Evolutionary conservation across 2,888 invertebrate genomes (phyloP).

Genomic region (Melanotus villosus): DNA sequence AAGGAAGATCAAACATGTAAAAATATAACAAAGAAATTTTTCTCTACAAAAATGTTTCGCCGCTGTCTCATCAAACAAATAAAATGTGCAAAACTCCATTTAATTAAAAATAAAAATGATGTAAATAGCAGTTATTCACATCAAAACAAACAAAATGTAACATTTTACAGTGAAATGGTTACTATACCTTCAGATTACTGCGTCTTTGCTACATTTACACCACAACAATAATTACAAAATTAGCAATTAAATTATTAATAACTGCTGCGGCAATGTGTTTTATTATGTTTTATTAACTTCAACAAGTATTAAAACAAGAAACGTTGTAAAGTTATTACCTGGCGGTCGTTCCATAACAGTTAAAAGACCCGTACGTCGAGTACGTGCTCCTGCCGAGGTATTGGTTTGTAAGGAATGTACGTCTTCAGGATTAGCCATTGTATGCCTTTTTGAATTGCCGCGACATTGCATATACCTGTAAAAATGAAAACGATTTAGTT

Average conservation of each 20-base stretch:
- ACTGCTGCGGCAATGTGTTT: no score
- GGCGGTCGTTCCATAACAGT: conserved; percentile 91
- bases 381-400: conserved; percentile 69
- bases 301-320: neutral
- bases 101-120: no score
- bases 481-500: no score
- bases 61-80: no score
- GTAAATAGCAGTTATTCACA: no score
- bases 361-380: conserved; percentile 85
- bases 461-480: conserved; percentile 83
- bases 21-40: no score
- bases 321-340: no score
- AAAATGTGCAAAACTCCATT: no score
- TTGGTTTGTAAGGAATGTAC: conserved; percentile 67
- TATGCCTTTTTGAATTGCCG: conserved; percentile 83
- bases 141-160: neutral
- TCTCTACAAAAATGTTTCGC: no score
- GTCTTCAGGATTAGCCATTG: conserved; percentile 84
- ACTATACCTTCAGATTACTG: conserved; percentile 3
- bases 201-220: neutral
- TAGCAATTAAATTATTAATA: no score
- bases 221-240: no score
- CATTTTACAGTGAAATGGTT: neutral
- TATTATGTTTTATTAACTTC: neutral
- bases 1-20: no score